phyloP scores from a whole-genome alignment of 2,113 vertebrate genomes.

The Hemichromis elongatus region DNA sequence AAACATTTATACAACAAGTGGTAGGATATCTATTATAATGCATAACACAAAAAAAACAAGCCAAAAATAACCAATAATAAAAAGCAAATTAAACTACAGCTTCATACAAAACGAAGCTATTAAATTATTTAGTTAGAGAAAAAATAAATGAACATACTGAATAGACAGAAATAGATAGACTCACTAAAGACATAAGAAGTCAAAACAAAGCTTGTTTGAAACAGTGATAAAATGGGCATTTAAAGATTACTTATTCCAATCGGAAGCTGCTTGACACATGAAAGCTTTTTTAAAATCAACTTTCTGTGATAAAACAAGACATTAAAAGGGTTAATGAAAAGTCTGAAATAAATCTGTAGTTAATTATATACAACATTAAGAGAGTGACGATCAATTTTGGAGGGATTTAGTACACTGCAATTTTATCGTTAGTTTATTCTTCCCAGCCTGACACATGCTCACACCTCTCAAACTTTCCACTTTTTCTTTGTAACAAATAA shows the following conservation, averaged over 20 bases:
- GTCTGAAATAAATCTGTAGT: background rate
- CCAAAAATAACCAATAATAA: background rate
- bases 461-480: background rate
- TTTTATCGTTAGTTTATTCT: background rate
- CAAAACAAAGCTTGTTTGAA: background rate
- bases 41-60: background rate
- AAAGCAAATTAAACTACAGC: rapidly evolving
- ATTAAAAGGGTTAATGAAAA: background rate
- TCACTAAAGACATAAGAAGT: background rate
- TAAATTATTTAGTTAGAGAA: background rate
- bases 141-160: background rate
- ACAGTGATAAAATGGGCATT: background rate
- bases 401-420: background rate
- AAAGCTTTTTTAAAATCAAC: background rate
- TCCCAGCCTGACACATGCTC: background rate
- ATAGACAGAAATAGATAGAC: background rate
- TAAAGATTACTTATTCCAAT: background rate
- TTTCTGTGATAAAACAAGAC: background rate
- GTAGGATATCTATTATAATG: background rate
- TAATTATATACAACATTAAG: background rate
- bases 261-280: background rate
- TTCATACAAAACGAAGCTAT: background rate
- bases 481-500: background rate
- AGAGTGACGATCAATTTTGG: background rate
- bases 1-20: background rate